Evolutionary conservation across 2,797 vertebrate genomes (phyloP), one percentile per base, ranked within the genome.

Genomic region (Sciurus vulgaris): DNA sequence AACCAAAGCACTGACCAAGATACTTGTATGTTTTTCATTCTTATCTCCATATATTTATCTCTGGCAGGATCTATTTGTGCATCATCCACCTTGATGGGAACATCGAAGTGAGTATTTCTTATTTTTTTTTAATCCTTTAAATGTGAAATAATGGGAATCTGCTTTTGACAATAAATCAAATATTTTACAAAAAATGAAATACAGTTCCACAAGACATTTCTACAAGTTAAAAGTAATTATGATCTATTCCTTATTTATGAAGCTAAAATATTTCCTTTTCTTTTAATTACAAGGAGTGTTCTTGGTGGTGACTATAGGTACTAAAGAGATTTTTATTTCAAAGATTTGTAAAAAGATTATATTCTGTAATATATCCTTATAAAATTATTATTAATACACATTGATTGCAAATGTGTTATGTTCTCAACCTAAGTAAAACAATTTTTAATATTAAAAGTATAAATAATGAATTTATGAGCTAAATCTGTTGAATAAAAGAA

Each of bases 61-160:
- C 91, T 96, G 93, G 95, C 97, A 99, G 98, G 98, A 69, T 98
- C 97, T 97, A 96, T 98, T 35, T 98, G 98, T 96, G 97, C 97
- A 95, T 96, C 97, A 93, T 98, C 98, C 95, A 91, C 98, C 97
- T 90, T 98, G 96, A 98, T 82, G 73, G 97, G 94, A 98, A 84
- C 96, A 95, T 92, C 97, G 87, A 96, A 98, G 98, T 99, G 95
- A 98, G 98, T 96, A 97, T 96, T 93, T 93, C 91, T 96, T 59
- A 44, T 94, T 54, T 17, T 51, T 91, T 54, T 54, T 97, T 94
- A 86, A 24, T 82, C 84, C 49, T 90, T 22, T 86, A 82, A 95
- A 49, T 67, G 44, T 56, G 15, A 91, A 95, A 83, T 6, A 94
- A 26, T 35, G 51, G 63, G n/a, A 59, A 88, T 67, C 20, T 78